These are phyloP conservation scores for Eolophus roseicapilla DNA, from an alignment of 2,113 vertebrate species.

Conservation along the genomic window DNA sequence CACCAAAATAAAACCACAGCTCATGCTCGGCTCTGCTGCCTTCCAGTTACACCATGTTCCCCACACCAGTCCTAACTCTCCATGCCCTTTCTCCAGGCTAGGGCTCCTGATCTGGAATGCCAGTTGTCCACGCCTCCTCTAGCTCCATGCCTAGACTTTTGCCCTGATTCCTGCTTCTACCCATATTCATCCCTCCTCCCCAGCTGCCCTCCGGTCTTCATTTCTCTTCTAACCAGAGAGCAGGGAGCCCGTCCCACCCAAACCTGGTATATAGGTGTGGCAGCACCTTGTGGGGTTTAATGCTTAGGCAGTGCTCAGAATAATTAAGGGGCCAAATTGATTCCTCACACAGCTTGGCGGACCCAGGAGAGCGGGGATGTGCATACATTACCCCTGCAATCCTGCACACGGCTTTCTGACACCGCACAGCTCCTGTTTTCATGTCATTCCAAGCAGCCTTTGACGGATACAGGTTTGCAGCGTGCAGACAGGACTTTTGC, in stretches of 20 bases:
- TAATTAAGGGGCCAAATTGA: constrained; percentile 34
- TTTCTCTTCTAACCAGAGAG: constrained; percentile 19
- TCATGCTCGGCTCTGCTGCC: background rate
- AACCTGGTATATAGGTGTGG: constrained; percentile 25
- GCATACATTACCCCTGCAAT: background rate
- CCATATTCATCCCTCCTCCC: background rate
- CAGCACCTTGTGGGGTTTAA: constrained; percentile 25
- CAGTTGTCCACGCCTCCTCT: background rate
- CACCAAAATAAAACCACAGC: background rate
- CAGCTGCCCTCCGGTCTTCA: background rate
- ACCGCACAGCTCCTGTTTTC: background rate
- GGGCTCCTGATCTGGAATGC: fast-evolving
- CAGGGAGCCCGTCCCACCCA: constrained; percentile 12
- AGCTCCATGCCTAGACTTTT: background rate
- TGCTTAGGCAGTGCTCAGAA: background rate
- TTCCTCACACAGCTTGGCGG: constrained; percentile 40
- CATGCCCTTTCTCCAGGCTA: background rate
- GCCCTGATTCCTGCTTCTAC: background rate
- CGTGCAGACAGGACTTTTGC: constrained; percentile 18
- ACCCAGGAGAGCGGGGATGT: background rate
- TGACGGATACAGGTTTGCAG: constrained; percentile 11
- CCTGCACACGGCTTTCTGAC: background rate
- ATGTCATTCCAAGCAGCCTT: constrained; percentile 42
- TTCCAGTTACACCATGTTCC: background rate
- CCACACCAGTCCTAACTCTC: background rate